A percentile compares a stretch with the other conserved stretches of the same genome.
Conservation (phyloP, 2,113 vertebrate species). For the Casuarius casuarius region DNA sequence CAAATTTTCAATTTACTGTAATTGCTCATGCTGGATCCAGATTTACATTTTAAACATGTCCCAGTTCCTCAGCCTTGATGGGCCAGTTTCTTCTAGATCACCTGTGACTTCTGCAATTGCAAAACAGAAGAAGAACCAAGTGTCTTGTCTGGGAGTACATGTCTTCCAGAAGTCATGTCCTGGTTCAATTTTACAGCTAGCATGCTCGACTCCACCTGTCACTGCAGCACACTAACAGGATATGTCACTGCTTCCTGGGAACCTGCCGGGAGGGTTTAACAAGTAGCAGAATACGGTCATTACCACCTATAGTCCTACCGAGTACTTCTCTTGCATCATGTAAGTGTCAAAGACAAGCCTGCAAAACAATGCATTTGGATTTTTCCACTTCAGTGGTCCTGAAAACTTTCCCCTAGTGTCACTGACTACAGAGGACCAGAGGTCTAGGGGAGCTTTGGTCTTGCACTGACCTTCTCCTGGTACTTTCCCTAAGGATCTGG, state of each 20-base stretch:
- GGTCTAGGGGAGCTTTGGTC: not conserved
- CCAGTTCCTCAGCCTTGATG: not conserved
- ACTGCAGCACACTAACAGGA: not conserved
- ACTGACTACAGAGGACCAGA: not conserved
- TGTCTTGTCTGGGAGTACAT: too few relatives aligned
- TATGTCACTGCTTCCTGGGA: not conserved
- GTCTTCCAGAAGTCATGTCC: not conserved
- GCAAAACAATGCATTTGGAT: not conserved
- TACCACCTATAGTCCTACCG: not conserved
- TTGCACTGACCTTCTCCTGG: not conserved
- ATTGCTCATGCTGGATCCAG: not conserved
- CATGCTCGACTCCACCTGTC: rapidly evolving
- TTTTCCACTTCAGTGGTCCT: not conserved
- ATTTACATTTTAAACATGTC: not conserved
- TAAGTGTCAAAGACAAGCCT: not conserved
- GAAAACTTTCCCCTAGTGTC: too few relatives aligned
- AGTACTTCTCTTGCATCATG: not conserved
- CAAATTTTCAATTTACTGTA: not conserved
- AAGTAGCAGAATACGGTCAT: not conserved
- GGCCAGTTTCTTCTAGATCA: not conserved
- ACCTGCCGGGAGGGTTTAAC: not conserved
- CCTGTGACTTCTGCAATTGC: not conserved
- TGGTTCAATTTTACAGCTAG: not conserved
- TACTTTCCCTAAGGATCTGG: not conserved
- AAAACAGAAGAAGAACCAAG: not conserved